Percentiles rank a stretch among this genome's conserved stretches.
Conservation (phyloP, 2,113 vertebrate genomes). For the Sturnira hondurensis region DNA sequence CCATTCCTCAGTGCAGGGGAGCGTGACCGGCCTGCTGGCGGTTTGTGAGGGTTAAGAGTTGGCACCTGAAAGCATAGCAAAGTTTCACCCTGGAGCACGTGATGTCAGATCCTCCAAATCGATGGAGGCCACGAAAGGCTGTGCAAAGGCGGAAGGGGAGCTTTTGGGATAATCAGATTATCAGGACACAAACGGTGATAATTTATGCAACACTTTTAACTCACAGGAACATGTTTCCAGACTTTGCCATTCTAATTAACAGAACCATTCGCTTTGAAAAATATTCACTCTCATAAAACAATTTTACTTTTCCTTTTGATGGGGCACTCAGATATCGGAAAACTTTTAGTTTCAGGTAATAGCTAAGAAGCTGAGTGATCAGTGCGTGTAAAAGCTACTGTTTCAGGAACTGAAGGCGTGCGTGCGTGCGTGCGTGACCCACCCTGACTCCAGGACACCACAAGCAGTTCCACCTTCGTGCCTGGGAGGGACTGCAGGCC, state of each 20-base stretch:
- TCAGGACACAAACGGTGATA: background rate
- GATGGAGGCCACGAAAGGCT: background rate
- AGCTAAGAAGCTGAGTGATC: too few relatives aligned
- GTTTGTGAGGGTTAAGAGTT: background rate
- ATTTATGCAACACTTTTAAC: background rate
- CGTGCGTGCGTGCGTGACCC: rapidly evolving
- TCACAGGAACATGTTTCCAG: background rate
- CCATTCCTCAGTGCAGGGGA: background rate
- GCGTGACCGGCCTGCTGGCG: background rate
- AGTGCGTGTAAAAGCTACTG: too few relatives aligned
- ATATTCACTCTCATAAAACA: background rate
- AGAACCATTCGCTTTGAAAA: background rate
- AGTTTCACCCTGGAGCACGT: background rate
- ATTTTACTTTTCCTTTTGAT: conserved; percentile 5
- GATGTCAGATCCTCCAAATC: background rate
- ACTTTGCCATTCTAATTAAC: background rate
- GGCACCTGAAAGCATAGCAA: background rate
- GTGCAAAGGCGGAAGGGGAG: background rate
- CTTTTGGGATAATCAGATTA: background rate
- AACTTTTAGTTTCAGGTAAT: too few relatives aligned
- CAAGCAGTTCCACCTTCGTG: too few relatives aligned
- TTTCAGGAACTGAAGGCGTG: too few relatives aligned
- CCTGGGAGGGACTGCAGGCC: too few relatives aligned
- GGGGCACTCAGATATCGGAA: too few relatives aligned
- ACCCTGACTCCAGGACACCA: too few relatives aligned